phyloP scores from a whole-genome alignment of 2,113 vertebrate species.

The Muscicapa adusta region DNA sequence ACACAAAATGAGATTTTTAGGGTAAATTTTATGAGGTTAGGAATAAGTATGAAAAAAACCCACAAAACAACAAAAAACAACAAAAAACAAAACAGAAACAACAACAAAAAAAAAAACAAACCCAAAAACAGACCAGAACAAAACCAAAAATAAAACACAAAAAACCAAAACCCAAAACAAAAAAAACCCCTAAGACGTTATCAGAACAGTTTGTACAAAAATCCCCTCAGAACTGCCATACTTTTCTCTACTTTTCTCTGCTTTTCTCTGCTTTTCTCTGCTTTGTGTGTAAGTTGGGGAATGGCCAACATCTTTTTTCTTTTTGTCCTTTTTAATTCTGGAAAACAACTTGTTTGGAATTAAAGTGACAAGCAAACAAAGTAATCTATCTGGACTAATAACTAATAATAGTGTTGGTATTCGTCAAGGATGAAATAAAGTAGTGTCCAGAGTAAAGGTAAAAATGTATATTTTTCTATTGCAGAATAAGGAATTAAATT shows the following conservation, averaged over 20 bases:
- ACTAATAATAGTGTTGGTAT: not conserved
- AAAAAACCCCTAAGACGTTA: not conserved
- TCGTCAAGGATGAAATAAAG: not conserved
- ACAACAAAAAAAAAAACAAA: not conserved
- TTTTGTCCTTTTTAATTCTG: not conserved
- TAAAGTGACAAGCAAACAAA: not conserved
- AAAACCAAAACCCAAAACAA: too few species aligned
- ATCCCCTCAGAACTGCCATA: fast-evolving
- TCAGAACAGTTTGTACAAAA: not conserved
- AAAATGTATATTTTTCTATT: not conserved
- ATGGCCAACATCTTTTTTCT: not conserved
- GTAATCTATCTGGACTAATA: not conserved
- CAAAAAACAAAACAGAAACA: too few species aligned
- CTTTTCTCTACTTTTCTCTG: not conserved
- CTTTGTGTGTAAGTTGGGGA: fast-evolving
- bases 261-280: not conserved
- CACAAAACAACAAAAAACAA: too few species aligned
- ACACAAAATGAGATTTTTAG: not conserved
- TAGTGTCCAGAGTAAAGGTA: not conserved
- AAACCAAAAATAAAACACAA: too few species aligned
- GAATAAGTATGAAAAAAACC: not conserved
- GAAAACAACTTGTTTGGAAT: not conserved
- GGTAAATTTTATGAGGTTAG: not conserved
- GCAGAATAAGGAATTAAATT: not conserved
- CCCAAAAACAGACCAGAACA: not conserved